Evolutionary conservation across 2,113 vertebrate species (phyloP).

Genomic region (Sylvietta virens): DNA sequence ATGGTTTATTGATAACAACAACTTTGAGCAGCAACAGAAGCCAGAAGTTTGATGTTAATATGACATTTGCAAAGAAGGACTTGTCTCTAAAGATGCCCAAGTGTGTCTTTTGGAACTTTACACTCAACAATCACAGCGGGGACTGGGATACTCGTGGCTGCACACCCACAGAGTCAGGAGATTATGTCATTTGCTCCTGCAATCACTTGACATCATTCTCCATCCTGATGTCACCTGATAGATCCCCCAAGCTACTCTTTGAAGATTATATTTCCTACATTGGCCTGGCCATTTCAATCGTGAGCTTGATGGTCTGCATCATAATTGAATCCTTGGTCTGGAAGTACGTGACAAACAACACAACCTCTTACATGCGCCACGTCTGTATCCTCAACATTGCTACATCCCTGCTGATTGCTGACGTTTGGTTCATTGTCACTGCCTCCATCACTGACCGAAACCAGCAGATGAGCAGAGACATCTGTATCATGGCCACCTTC

Average conservation of each 20-base stretch:
- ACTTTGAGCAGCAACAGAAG: conserved; percentile 31
- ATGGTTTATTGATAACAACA: conserved; percentile 76
- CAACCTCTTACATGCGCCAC: conserved; percentile 83
- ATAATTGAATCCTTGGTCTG: conserved; percentile 81
- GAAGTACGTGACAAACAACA: conserved; percentile 84
- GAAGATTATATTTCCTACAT: conserved; percentile 69
- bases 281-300: conserved; percentile 77
- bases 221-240: conserved; percentile 78
- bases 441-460: background rate
- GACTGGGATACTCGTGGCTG: conserved; percentile 71
- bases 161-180: background rate
- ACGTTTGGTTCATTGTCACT: conserved; percentile 77
- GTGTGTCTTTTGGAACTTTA: conserved; percentile 83
- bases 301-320: conserved; percentile 78
- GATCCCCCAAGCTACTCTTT: background rate
- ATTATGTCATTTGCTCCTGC: conserved; percentile 74
- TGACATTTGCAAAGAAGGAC: conserved; percentile 68
- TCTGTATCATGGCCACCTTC: conserved; percentile 75
- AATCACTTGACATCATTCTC: conserved; percentile 84
- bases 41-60: conserved; percentile 40
- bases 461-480: background rate
- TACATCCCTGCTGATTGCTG: conserved; percentile 77
- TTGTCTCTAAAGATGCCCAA: background rate
- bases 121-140: background rate
- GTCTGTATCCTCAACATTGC: conserved; percentile 84